These are phyloP conservation scores for Abramis brama DNA, from an alignment of 2,113 vertebrate species.

Conservation along the genomic window DNA sequence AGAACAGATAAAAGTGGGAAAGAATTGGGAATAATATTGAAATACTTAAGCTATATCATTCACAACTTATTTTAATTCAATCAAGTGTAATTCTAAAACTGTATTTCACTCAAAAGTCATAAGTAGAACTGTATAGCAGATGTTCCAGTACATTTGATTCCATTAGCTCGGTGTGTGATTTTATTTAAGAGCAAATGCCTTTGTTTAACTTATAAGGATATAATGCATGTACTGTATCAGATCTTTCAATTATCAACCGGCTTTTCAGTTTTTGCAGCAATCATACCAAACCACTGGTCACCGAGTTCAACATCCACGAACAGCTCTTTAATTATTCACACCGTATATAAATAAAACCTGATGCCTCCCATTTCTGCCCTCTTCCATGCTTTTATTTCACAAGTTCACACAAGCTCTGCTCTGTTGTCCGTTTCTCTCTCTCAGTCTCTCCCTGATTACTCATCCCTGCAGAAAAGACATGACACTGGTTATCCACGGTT, in stretches of 20 bases:
- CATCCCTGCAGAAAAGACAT: conserved; percentile 43
- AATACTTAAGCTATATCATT: not conserved
- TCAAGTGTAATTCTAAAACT: not conserved
- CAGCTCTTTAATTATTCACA: conserved; percentile 49
- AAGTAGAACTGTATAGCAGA: not conserved
- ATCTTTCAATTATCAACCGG: not conserved
- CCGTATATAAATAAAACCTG: conserved; percentile 39
- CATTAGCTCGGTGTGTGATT: not conserved
- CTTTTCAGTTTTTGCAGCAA: not conserved
- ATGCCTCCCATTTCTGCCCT: conserved; percentile 16
- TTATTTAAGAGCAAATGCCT: not conserved
- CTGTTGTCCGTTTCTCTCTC: conserved; percentile 28
- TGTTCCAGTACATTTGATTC: not conserved
- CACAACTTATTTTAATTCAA: not conserved
- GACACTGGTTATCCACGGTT: conserved; percentile 4
- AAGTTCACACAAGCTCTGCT: conserved; percentile 20
- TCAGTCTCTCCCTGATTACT: conserved; percentile 37
- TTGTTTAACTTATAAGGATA: not conserved
- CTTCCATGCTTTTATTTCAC: conserved; percentile 8
- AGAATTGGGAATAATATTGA: not conserved
- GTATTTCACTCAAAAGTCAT: not conserved
- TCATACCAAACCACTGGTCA: conserved; percentile 9
- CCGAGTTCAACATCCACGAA: conserved; percentile 9
- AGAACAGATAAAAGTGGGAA: not conserved
- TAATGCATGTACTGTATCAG: not conserved